Percentiles rank a stretch among this genome's conserved stretches.
Evolutionary conservation across 2,888 invertebrate species (phyloP).

Genomic region (Patella ulyssiponensis): DNA sequence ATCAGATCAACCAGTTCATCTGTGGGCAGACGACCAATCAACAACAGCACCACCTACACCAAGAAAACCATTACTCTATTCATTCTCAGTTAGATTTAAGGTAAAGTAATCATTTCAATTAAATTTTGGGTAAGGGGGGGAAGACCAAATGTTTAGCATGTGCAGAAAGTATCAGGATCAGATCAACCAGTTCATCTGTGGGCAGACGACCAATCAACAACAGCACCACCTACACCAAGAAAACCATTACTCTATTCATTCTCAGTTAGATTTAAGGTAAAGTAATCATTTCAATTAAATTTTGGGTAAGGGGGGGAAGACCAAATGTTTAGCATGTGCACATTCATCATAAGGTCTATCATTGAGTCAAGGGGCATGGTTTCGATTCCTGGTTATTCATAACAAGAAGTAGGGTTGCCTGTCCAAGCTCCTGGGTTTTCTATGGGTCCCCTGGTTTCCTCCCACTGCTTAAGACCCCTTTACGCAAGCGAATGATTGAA

Average conservation of each 20-base stretch:
- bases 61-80: conserved; percentile 83
- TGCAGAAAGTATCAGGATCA: conserved; percentile 92
- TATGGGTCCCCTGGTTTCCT: too few relatives aligned
- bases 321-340: too few relatives aligned
- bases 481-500: too few relatives aligned
- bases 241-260: conserved; percentile 87
- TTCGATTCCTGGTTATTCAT: too few relatives aligned
- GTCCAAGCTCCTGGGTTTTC: neutral
- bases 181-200: conserved; percentile 94
- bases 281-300: conserved; percentile 15
- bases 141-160: too few relatives aligned
- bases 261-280: conserved; percentile 87
- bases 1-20: conserved; percentile 91
- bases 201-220: conserved; percentile 70
- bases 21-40: conserved; percentile 77
- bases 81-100: conserved; percentile 89
- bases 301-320: neutral
- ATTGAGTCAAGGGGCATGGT: too few relatives aligned
- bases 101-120: conserved; percentile 71
- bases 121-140: neutral
- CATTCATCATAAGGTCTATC: too few relatives aligned
- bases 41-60: conserved; percentile 49
- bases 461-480: too few relatives aligned
- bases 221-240: conserved; percentile 54
- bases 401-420: too few relatives aligned